Base-by-base conservation (phyloP, 2,797 vertebrate species). In the Poeciliopsis turneri region DNA sequence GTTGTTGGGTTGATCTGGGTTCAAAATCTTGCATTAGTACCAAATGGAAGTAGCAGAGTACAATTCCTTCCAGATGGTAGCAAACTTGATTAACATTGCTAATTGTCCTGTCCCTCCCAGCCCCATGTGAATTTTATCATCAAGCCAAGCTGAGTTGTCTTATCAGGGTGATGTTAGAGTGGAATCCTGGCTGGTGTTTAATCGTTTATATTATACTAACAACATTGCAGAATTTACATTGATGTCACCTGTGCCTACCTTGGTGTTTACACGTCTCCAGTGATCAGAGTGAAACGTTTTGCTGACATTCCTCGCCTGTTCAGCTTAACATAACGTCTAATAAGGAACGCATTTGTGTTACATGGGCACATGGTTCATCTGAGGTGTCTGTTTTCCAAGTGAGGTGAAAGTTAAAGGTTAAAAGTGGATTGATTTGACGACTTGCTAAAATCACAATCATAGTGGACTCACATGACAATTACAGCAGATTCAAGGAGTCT, bases 21-120 rank as follows among this genome's bases (percentile, higher is more conserved):
- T 13, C 23, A 13, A n/a, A 43, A 43, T n/a, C 39, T 43, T n/a
- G 1, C 13, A n/a, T 69, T 43, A 4, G 23, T 69, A n/a, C 66
- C 66, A n/a, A 43, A 43, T 43, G 5, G 23, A 69, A 43, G 39
- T 69, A n/a, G 39, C 66, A 43, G 66, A 41, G 23, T 6, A 68
- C 39, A 43, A 46, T n/a, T 46, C 2, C 20, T 36, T 74, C 57
- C 25, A 8, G 9, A 76, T 57, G 47, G 55, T 30, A 51, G 41
- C 66, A 73, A 41, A 66, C 57, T 15, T 64, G 55, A 73, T 89
- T 76, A 86, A 39, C 84, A 30, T 45, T 1, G 74, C 76, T 88
- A 88, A 88, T 82, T 85, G 59, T 72, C n/a, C 0, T n/a, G 79
- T 78, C 80, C 80, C 83, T 78, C 83, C 78, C 72, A 15, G 61